These are phyloP conservation scores for Artibeus jamaicensis DNA, from an alignment of 2,797 vertebrate genomes.

Conservation along the genomic window DNA sequence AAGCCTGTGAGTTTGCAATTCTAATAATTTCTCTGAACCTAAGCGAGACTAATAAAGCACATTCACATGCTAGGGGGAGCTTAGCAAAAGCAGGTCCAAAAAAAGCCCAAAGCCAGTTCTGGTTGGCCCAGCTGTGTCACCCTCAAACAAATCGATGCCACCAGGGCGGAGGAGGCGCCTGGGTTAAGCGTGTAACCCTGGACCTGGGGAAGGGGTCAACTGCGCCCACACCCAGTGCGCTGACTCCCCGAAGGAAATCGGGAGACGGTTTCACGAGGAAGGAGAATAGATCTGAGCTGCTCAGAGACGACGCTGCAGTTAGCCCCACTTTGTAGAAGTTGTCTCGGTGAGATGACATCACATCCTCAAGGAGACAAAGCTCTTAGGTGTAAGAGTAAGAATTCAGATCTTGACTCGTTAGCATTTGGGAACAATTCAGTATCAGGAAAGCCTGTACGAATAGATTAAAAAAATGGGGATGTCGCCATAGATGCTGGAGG, in stretches of 20 bases:
- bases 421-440: background rate
- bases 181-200: background rate
- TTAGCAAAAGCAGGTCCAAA: background rate
- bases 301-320: background rate
- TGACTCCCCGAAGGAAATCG: background rate
- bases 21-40: background rate
- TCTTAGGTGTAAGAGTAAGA: background rate
- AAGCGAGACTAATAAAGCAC: background rate
- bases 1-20: background rate
- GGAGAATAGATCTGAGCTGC: background rate
- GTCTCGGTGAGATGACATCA: background rate
- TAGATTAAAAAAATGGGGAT: conserved; percentile 8
- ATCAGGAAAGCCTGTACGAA: background rate
- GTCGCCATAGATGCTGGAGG: background rate
- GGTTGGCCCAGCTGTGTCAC: background rate
- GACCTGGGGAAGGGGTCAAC: background rate
- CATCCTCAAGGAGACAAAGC: background rate
- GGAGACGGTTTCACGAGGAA: background rate
- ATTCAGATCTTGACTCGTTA: background rate
- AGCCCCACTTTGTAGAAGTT: conserved; percentile 11
- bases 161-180: no score
- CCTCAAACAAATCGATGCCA: background rate
- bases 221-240: accelerated
- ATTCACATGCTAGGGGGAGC: background rate
- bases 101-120: background rate